These are phyloP conservation scores for Apamea anceps DNA, from an alignment of 2,888 invertebrate genomes.

Conservation along the genomic window DNA sequence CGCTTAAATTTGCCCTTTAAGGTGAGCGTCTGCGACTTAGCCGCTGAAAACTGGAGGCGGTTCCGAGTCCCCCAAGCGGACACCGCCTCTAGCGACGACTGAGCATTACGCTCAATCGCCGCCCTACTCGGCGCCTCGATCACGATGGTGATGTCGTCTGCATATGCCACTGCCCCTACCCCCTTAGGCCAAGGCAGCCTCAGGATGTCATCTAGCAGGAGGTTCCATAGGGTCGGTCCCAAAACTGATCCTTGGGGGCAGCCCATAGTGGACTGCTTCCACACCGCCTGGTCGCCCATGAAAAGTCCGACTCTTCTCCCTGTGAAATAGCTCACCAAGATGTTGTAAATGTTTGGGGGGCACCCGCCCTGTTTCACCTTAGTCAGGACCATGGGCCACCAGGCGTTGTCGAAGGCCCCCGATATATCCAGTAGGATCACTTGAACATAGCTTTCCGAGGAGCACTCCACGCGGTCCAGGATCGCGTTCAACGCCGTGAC, in stretches of 20 bases:
- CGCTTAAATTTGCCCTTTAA: conserved; percentile 32
- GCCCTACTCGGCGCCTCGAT: conserved; percentile 53
- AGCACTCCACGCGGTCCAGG: background rate
- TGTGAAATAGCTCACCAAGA: conserved; percentile 62
- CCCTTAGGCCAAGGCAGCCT: conserved; percentile 49
- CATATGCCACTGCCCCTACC: conserved; percentile 51
- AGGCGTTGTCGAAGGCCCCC: conserved; percentile 70
- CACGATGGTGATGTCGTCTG: conserved; percentile 62
- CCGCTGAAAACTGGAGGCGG: conserved; percentile 55
- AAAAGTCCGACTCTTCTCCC: conserved; percentile 42
- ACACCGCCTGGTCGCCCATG: conserved; percentile 37
- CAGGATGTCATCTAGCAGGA: conserved; percentile 61
- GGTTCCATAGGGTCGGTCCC: conserved; percentile 57
- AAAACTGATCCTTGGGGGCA: conserved; percentile 20
- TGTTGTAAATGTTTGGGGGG: conserved; percentile 58
- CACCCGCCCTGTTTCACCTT: conserved; percentile 48
- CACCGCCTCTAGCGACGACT: background rate
- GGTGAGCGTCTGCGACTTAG: conserved; percentile 56
- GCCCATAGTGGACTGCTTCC: conserved; percentile 59
- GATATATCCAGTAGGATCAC: conserved; percentile 65
- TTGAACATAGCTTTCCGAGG: conserved; percentile 35
- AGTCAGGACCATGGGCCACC: conserved; percentile 71
- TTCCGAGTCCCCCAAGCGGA: conserved; percentile 57
- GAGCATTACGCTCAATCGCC: conserved; percentile 39
- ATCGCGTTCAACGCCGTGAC: no score